Evolutionary conservation across 2,797 vertebrate species (phyloP).

Genomic region (Anabacerthia variegaticeps): DNA sequence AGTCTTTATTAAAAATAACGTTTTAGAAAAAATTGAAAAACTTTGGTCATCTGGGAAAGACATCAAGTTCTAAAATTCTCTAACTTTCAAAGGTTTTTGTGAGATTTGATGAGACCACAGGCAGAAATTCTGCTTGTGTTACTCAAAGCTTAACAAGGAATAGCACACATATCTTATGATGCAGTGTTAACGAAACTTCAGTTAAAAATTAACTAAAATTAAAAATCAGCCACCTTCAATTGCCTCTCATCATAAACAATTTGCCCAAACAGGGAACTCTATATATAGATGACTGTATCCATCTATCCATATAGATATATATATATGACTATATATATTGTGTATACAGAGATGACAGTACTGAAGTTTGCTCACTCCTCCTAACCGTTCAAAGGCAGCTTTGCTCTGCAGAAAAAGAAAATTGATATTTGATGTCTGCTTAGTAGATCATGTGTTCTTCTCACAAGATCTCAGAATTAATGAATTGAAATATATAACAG

Average conservation of each 20-base stretch:
- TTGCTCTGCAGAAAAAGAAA: not conserved
- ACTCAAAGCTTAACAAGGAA: not conserved
- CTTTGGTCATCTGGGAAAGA: not conserved
- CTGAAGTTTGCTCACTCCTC: not conserved
- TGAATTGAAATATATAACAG: not conserved
- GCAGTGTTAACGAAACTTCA: not conserved
- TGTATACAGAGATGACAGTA: not conserved
- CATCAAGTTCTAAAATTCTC: fast-evolving
- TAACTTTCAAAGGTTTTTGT: not conserved
- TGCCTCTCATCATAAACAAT: not conserved
- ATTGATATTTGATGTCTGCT: not conserved
- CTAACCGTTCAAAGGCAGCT: not conserved
- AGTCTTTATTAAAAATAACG: not conserved
- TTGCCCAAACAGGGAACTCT: not conserved
- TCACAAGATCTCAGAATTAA: not conserved
- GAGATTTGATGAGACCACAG: not conserved
- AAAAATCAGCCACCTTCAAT: not conserved
- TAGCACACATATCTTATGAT: fast-evolving
- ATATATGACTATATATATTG: not conserved
- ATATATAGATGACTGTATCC: not conserved
- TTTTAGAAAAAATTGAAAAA: not conserved
- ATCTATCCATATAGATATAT: not conserved
- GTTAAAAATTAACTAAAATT: not conserved
- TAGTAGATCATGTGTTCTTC: not conserved
- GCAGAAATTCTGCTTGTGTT: not conserved